phyloP scores from a whole-genome alignment of 2,888 invertebrate species.

The Nephrotoma guestfalica region DNA sequence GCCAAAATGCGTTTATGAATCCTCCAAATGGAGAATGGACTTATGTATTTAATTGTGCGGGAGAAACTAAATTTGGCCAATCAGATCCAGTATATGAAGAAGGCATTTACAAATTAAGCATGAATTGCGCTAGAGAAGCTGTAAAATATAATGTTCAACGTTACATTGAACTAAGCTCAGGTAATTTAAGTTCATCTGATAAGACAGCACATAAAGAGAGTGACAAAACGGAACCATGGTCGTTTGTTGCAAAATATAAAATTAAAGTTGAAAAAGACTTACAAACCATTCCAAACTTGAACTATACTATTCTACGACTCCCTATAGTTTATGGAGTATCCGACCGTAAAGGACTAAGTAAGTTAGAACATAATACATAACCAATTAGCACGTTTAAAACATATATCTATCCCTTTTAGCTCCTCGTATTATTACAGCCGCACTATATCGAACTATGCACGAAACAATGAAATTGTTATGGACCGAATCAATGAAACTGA shows the following conservation, averaged over 20 bases:
- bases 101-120: conserved; percentile 68
- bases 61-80: conserved; percentile 79
- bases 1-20: conserved; percentile 56
- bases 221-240: conserved; percentile 69
- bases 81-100: conserved; percentile 82
- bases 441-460: conserved; percentile 65
- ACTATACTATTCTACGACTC: conserved; percentile 66
- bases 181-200: conserved; percentile 64
- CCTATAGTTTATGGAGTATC: conserved; percentile 78
- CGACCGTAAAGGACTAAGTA: conserved; percentile 70
- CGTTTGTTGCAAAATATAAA: conserved; percentile 70
- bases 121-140: conserved; percentile 70
- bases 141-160: conserved; percentile 49
- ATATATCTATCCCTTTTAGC: conserved; percentile 37
- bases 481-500: conserved; percentile 69
- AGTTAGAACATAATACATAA: conserved; percentile 22
- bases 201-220: conserved; percentile 67
- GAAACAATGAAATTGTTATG: conserved; percentile 88
- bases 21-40: conserved; percentile 50
- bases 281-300: conserved; percentile 45
- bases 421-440: conserved; percentile 72
- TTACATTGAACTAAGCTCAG: conserved; percentile 75
- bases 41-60: conserved; percentile 78
- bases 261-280: conserved; percentile 66
- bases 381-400: not conserved